Evolutionary conservation across 64 coral and sea anemone species (phyloP).

Genomic region (Cladopsammia gracilis): DNA sequence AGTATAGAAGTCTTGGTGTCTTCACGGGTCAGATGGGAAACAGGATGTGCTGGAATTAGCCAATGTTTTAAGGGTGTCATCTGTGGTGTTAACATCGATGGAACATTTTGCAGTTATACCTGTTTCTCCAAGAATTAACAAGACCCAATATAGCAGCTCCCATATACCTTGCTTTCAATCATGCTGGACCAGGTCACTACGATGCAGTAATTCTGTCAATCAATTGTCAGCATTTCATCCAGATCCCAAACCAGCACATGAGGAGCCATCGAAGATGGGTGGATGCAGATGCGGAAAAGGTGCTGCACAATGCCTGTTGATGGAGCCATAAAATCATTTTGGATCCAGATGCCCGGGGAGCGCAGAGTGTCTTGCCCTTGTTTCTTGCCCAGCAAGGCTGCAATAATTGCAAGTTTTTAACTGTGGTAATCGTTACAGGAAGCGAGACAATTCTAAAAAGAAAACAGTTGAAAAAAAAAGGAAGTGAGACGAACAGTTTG

Average conservation of each 20-base stretch:
- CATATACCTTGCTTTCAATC: conserved; percentile 1
- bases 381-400: conserved; percentile 9
- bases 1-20: conserved; percentile 34
- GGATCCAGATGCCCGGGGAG: background rate
- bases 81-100: conserved; percentile 38
- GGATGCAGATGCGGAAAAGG: conserved; percentile 8
- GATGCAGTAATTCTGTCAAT: background rate
- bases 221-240: no score
- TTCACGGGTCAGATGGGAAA: conserved; percentile 53
- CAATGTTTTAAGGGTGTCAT: conserved; percentile 34
- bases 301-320: background rate
- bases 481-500: no score
- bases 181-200: conserved; percentile 33
- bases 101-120: conserved; percentile 64
- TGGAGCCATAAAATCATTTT: background rate
- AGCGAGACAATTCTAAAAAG: background rate
- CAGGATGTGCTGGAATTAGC: conserved; percentile 39
- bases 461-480: no score
- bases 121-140: conserved; percentile 31
- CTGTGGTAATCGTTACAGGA: conserved; percentile 45
- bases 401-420: background rate
- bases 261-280: background rate
- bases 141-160: background rate
- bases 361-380: background rate
- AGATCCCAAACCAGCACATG: no score